phyloP scores from a whole-genome alignment of 2,888 invertebrate genomes.

The Sycophila texana region DNA sequence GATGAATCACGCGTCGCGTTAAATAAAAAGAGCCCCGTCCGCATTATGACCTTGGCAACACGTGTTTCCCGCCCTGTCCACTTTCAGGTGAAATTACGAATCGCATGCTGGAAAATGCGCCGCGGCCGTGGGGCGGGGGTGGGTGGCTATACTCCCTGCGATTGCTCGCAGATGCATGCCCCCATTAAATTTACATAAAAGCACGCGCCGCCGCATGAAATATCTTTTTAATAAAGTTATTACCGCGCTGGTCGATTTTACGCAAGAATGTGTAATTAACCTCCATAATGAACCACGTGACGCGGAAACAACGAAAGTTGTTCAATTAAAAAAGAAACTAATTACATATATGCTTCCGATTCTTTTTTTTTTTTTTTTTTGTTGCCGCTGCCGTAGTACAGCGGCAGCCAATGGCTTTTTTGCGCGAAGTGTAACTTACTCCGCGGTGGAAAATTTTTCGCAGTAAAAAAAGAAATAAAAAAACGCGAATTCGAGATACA shows the following conservation, averaged over 20 bases:
- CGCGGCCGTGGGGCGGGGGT: not conserved
- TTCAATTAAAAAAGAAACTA: too few species aligned
- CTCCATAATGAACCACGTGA: too few species aligned
- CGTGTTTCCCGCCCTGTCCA: constrained; percentile 51
- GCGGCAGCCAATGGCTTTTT: too few species aligned
- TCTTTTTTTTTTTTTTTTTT: too few species aligned
- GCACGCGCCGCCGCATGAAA: not conserved
- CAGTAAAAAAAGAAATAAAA: not conserved
- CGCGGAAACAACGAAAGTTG: too few species aligned
- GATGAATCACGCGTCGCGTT: constrained; percentile 59
- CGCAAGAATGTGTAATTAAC: too few species aligned
- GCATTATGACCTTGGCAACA: constrained; percentile 52
- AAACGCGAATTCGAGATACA: not conserved
- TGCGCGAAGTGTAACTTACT: too few species aligned
- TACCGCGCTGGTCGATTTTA: not conserved
- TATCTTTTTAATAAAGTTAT: constrained; percentile 16
- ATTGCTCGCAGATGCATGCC: constrained; percentile 6
- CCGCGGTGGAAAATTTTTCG: not conserved
- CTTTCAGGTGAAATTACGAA: constrained; percentile 49
- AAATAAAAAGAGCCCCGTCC: constrained; percentile 43
- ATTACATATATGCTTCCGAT: too few species aligned
- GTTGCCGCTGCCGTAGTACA: too few species aligned
- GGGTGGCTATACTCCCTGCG: not conserved
- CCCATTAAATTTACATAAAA: constrained; percentile 26
- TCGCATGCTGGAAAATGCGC: constrained; percentile 20